These are phyloP conservation scores for Epiblema foenella DNA, from an alignment of 2,888 invertebrate species.

Conservation along the genomic window DNA sequence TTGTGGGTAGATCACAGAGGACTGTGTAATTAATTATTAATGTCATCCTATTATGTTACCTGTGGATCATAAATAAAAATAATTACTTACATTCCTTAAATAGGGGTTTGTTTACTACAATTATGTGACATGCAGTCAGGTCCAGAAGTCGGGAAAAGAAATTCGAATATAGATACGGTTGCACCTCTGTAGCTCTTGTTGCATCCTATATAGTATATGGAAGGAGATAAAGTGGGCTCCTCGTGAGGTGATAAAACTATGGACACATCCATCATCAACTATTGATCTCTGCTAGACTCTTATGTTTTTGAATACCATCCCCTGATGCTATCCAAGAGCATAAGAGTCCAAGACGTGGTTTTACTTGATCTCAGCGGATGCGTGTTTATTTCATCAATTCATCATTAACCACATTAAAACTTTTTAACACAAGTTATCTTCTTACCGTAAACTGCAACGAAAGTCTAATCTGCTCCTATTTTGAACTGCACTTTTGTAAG, in stretches of 20 bases:
- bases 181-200: no score
- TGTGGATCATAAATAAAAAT: no score
- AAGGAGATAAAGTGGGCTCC: no score
- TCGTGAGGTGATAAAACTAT: no score
- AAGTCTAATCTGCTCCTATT: slow-evolving; percentile 15
- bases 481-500: slow-evolving; percentile 13
- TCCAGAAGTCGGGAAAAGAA: neutral
- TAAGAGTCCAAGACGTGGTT: neutral
- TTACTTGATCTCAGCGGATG: neutral
- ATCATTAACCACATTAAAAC: slow-evolving; percentile 28
- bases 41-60: no score
- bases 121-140: neutral
- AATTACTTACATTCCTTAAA: neutral
- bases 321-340: no score
- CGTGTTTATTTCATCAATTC: neutral
- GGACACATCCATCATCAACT: no score
- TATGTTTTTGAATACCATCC: no score
- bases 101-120: neutral
- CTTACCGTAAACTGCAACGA: slow-evolving; percentile 2
- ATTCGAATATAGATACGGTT: neutral
- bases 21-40: no score
- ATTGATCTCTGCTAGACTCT: no score
- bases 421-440: slow-evolving; percentile 28
- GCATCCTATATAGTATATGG: no score
- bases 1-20: no score